Conservation (phyloP, 1,140 invertebrate species). For the Brachionus angularis region DNA sequence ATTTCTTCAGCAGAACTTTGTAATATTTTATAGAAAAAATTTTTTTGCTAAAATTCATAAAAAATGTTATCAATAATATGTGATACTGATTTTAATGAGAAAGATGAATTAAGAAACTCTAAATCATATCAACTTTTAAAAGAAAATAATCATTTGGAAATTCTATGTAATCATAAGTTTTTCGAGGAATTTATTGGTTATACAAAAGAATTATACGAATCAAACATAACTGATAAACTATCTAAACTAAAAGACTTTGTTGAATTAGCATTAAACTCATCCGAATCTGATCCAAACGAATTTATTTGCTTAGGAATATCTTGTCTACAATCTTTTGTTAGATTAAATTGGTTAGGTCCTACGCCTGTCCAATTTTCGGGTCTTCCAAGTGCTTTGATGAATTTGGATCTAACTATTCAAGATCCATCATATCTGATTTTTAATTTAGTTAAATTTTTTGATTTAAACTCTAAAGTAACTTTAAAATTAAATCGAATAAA, state of each 20-base stretch:
- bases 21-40: too few relatives aligned
- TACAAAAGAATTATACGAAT: background rate
- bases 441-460: conserved; percentile 31
- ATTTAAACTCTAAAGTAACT: conserved; percentile 43
- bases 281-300: conserved; percentile 41
- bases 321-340: conserved; percentile 69
- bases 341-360: conserved; percentile 77
- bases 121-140: background rate
- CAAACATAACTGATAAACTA: background rate
- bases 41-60: too few relatives aligned
- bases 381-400: conserved; percentile 45
- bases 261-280: background rate
- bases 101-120: background rate
- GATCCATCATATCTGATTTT: background rate
- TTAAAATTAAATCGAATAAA: too few relatives aligned
- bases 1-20: too few relatives aligned
- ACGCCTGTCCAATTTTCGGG: conserved; percentile 48
- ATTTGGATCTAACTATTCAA: conserved; percentile 1
- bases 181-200: background rate
- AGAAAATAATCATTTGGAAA: conserved; percentile 3
- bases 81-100: conserved; percentile 34
- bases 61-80: conserved; percentile 37
- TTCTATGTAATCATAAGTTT: background rate
- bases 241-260: conserved; percentile 6
- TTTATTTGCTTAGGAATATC: conserved; percentile 61